Evolutionary conservation across 2,113 vertebrate species (phyloP).

Genomic region (Platichthys stellatus): DNA sequence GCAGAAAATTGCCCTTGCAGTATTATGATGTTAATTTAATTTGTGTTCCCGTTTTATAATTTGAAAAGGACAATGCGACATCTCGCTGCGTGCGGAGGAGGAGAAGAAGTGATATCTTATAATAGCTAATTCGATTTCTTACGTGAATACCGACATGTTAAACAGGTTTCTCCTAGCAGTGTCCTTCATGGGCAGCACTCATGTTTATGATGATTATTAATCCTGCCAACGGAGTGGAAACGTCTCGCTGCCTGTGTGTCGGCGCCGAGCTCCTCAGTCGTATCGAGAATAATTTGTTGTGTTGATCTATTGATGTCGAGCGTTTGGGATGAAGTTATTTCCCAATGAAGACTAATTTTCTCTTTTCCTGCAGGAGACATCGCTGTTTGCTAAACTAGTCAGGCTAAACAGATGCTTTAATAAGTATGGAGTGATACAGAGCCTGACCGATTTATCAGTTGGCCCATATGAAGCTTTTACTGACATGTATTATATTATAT

Average conservation of each 20-base stretch:
- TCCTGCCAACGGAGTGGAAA: slow-evolving; percentile 56
- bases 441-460: neutral
- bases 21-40: slow-evolving; percentile 69
- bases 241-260: slow-evolving; percentile 31
- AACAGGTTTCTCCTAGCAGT: slow-evolving; percentile 64
- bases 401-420: neutral
- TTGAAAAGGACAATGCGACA: slow-evolving; percentile 59
- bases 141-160: slow-evolving; percentile 65
- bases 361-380: slow-evolving; percentile 1
- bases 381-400: slow-evolving; percentile 11
- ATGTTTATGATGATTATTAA: slow-evolving; percentile 67
- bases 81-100: slow-evolving; percentile 62
- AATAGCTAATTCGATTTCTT: slow-evolving; percentile 71
- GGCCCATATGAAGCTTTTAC: neutral
- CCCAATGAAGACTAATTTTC: slow-evolving; percentile 12
- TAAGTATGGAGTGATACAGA: neutral
- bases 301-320: slow-evolving; percentile 34
- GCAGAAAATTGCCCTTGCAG: slow-evolving; percentile 60
- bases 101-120: slow-evolving; percentile 60
- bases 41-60: slow-evolving; percentile 54
- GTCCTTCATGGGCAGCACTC: slow-evolving; percentile 68
- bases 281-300: slow-evolving; percentile 45
- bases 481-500: neutral
- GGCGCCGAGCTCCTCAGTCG: slow-evolving; percentile 26
- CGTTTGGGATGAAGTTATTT: slow-evolving; percentile 23